Evolutionary conservation across 2,888 invertebrate species (phyloP).

Genomic region (Cheilosia impressa): DNA sequence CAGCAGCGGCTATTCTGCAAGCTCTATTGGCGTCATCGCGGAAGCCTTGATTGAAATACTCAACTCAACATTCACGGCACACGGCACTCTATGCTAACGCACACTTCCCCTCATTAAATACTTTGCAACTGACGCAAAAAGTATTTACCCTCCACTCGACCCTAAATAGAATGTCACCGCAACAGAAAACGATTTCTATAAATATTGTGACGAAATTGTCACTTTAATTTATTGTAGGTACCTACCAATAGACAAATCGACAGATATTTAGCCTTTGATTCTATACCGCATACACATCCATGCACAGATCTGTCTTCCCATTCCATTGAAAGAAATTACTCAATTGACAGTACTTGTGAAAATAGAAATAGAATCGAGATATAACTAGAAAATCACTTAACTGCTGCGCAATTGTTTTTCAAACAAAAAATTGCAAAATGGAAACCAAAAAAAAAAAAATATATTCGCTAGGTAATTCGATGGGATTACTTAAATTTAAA

Average conservation of each 20-base stretch:
- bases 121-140: slow-evolving; percentile 43
- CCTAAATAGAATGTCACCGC: slow-evolving; percentile 17
- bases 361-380: slow-evolving; percentile 50
- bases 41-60: not conserved
- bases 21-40: no score
- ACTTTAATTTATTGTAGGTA: slow-evolving; percentile 54
- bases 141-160: slow-evolving; percentile 23
- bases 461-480: slow-evolving; percentile 1
- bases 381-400: slow-evolving; percentile 57
- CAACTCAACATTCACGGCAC: not conserved
- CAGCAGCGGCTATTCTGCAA: no score
- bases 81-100: not conserved
- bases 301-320: not conserved
- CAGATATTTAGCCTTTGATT: slow-evolving; percentile 40
- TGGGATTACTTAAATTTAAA: slow-evolving; percentile 14
- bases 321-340: slow-evolving; percentile 31
- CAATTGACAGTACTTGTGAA: slow-evolving; percentile 47
- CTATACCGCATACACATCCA: slow-evolving; percentile 19
- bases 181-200: slow-evolving; percentile 29
- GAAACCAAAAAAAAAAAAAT: not conserved
- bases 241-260: slow-evolving; percentile 11
- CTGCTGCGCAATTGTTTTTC: slow-evolving; percentile 45
- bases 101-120: slow-evolving; percentile 1
- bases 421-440: slow-evolving; percentile 9
- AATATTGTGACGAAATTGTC: slow-evolving; percentile 56